Evolutionary conservation across 2,797 vertebrate genomes (phyloP).

Genomic region (Spea hammondii): DNA sequence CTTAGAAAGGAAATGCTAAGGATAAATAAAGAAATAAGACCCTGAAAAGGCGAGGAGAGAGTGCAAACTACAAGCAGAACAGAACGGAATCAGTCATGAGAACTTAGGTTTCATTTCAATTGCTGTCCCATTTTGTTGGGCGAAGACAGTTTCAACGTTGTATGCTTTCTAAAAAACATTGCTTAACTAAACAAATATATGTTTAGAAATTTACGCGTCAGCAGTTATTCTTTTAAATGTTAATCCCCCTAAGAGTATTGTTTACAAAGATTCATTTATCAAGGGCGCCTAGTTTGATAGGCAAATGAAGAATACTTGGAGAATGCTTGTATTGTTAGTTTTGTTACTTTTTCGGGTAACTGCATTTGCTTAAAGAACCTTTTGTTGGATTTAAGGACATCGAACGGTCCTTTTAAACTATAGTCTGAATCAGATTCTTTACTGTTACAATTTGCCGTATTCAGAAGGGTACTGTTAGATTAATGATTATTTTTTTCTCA

Average conservation of each 20-base stretch:
- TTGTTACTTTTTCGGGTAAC: constrained; percentile 36
- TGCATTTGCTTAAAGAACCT: constrained; percentile 29
- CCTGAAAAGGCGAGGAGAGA: constrained; percentile 44
- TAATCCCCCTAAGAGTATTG: constrained; percentile 47
- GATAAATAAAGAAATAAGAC: constrained; percentile 51
- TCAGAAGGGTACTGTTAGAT: constrained; percentile 26
- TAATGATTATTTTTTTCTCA: constrained; percentile 14
- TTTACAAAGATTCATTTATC: constrained; percentile 50
- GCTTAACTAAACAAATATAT: constrained; percentile 53
- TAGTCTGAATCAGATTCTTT: constrained; percentile 28
- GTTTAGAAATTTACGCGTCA: constrained; percentile 52
- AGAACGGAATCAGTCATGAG: constrained; percentile 43
- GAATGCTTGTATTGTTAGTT: constrained; percentile 22
- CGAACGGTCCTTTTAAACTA: constrained; percentile 26
- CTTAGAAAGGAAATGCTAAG: constrained; percentile 46
- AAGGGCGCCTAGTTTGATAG: constrained; percentile 22
- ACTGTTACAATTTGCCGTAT: constrained; percentile 36
- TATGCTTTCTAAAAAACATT: constrained; percentile 43
- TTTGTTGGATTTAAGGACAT: constrained; percentile 31
- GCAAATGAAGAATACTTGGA: constrained; percentile 26
- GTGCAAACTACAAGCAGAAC: constrained; percentile 43
- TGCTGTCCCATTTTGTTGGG: constrained; percentile 32
- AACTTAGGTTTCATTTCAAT: constrained; percentile 49
- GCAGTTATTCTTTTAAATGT: constrained; percentile 50
- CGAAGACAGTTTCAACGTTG: constrained; percentile 50